These are phyloP conservation scores for Psammodynastes pulverulentus DNA, from an alignment of 2,113 vertebrate species.

Conservation along the genomic window DNA sequence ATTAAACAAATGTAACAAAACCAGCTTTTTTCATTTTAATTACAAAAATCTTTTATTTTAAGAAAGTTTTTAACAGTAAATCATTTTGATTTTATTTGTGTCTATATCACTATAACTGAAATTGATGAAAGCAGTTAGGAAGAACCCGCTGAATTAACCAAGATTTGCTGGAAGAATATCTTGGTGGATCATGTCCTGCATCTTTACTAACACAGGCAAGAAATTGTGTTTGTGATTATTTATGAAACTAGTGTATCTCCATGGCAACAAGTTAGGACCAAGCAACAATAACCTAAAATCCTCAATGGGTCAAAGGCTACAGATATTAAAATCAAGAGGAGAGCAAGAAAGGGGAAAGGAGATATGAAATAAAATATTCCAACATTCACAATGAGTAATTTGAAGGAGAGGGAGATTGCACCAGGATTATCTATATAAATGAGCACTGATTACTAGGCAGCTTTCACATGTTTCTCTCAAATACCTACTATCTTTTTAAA, in stretches of 20 bases:
- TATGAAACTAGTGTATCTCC: slow-evolving; percentile 54
- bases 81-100: background rate
- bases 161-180: background rate
- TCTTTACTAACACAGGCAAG: background rate
- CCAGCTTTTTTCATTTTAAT: background rate
- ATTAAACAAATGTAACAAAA: slow-evolving; percentile 41
- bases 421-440: slow-evolving; percentile 75
- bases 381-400: slow-evolving; percentile 62
- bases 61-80: background rate
- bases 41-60: background rate
- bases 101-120: background rate
- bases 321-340: slow-evolving; percentile 28
- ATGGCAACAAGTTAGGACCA: slow-evolving; percentile 46
- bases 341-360: background rate
- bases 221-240: slow-evolving; percentile 14
- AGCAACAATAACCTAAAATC: slow-evolving; percentile 18
- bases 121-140: background rate
- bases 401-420: slow-evolving; percentile 50
- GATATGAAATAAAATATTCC: slow-evolving; percentile 46
- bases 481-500: slow-evolving; percentile 75
- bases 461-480: slow-evolving; percentile 66
- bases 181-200: background rate
- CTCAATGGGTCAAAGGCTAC: slow-evolving; percentile 24
- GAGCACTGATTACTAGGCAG: slow-evolving; percentile 73
- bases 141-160: background rate